phyloP scores from a whole-genome alignment of 1,140 invertebrate species.

The Zophobas morio region DNA sequence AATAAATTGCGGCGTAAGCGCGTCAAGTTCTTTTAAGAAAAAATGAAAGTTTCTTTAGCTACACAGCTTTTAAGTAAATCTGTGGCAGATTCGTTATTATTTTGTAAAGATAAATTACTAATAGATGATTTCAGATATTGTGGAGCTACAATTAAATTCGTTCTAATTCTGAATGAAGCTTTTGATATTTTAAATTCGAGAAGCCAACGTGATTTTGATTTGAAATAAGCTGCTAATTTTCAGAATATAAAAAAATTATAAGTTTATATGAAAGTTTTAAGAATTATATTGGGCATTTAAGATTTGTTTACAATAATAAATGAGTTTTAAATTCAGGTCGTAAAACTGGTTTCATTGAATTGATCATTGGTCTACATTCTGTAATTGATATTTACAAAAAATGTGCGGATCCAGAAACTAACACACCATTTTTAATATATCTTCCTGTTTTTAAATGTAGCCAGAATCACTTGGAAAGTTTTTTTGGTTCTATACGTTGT shows the following conservation, averaged over 20 bases:
- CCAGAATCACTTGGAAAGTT: constrained; percentile 51
- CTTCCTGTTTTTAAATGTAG: constrained; percentile 40
- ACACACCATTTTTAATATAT: not conserved
- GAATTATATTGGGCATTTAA: not conserved
- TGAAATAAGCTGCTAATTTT: constrained; percentile 3
- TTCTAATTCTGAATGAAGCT: constrained; percentile 42
- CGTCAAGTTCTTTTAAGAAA: constrained; percentile 60
- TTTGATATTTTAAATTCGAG: constrained; percentile 49
- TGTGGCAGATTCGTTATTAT: constrained; percentile 41
- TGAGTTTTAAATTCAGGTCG: constrained; percentile 20
- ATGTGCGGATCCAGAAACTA: not conserved
- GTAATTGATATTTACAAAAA: constrained; percentile 18
- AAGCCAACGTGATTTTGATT: not conserved
- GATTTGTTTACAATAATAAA: not conserved
- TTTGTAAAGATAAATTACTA: constrained; percentile 21
- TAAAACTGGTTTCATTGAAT: constrained; percentile 30
- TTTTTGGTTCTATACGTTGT: constrained; percentile 50
- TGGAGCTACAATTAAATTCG: constrained; percentile 29
- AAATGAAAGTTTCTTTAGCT: constrained; percentile 42
- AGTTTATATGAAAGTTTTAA: not conserved
- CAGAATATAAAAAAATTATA: constrained; percentile 16
- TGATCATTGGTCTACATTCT: constrained; percentile 11
- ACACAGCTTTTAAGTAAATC: constrained; percentile 54
- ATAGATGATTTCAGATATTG: constrained; percentile 14
- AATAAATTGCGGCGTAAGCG: constrained; percentile 58